A percentile compares a stretch with the other conserved stretches of the same genome.
Evolutionary conservation across 2,888 invertebrate species (phyloP).

Genomic region (Lasius fuliginosus): DNA sequence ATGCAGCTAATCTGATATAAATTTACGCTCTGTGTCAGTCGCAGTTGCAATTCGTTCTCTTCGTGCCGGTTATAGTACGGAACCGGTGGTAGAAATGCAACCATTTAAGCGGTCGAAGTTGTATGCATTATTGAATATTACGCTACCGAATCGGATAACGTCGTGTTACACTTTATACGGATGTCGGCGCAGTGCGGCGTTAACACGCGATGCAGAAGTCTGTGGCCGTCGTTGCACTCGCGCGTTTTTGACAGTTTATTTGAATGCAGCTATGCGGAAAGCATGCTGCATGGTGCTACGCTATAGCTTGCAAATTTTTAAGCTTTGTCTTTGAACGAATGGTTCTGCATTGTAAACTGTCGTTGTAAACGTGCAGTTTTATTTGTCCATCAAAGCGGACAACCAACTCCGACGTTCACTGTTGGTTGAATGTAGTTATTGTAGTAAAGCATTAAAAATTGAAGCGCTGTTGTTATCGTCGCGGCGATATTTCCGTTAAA

Average conservation of each 20-base stretch:
- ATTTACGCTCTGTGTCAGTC: not conserved
- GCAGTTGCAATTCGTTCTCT: constrained; percentile 6
- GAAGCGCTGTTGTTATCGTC: not conserved
- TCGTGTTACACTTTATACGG: not conserved
- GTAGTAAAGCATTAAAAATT: not conserved
- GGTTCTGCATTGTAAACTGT: not conserved
- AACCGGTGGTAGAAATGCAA: not conserved
- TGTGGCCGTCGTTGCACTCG: not conserved
- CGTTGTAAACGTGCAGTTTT: not conserved
- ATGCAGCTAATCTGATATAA: constrained; percentile 1
- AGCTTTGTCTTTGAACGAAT: constrained; percentile 22
- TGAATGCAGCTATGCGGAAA: constrained; percentile 21
- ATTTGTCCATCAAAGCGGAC: constrained; percentile 31
- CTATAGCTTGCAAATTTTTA: constrained; percentile 26
- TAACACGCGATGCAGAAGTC: not conserved
- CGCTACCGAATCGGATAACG: not conserved
- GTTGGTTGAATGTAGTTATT: constrained; percentile 9
- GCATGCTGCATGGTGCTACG: not conserved
- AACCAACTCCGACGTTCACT: constrained; percentile 25
- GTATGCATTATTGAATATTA: constrained; percentile 45
- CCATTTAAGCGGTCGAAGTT: constrained; percentile 24
- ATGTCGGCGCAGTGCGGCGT: not conserved
- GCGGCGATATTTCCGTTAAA: not conserved
- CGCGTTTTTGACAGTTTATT: constrained; percentile 40
- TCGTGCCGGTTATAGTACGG: not conserved